Percentiles rank a stretch among this genome's conserved stretches.
Evolutionary conservation across 2,888 invertebrate species (phyloP).

Genomic region (Congeria kusceri): DNA sequence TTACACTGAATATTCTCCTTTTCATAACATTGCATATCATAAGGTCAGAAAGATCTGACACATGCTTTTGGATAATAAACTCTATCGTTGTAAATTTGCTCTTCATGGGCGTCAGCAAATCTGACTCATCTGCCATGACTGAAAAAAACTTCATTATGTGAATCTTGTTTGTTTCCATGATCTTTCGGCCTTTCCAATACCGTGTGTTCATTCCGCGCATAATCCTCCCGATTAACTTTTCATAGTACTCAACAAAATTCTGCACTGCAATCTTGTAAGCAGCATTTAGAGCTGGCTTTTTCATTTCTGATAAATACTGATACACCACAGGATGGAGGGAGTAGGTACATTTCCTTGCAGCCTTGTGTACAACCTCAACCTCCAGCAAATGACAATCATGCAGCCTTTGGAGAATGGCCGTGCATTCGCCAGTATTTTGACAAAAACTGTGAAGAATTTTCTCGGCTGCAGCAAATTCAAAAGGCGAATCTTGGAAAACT

Average conservation of each 20-base stretch:
- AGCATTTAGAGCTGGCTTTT: slow-evolving; percentile 6
- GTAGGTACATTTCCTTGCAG: slow-evolving; percentile 6
- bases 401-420: slow-evolving; percentile 7
- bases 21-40: slow-evolving; percentile 50
- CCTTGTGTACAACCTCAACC: background rate
- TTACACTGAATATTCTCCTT: slow-evolving; percentile 34
- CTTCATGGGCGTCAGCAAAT: slow-evolving; percentile 23
- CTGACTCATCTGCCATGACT: slow-evolving; percentile 27
- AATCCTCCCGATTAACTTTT: slow-evolving; percentile 33
- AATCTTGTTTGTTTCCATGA: slow-evolving; percentile 35
- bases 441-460: slow-evolving; percentile 10
- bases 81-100: slow-evolving; percentile 18
- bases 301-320: slow-evolving; percentile 47
- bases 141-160: slow-evolving; percentile 53
- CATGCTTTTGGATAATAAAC: slow-evolving; percentile 45
- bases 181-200: slow-evolving; percentile 42
- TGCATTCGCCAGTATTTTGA: background rate
- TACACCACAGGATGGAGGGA: slow-evolving; percentile 59
- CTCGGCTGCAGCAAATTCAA: slow-evolving; percentile 20
- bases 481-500: slow-evolving; percentile 47
- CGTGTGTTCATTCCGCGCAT: slow-evolving; percentile 30
- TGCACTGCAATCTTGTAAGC: slow-evolving; percentile 21
- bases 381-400: slow-evolving; percentile 38
- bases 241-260: slow-evolving; percentile 47
- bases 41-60: slow-evolving; percentile 56